phyloP scores from a whole-genome alignment of 2,888 invertebrate species.

The Pyralis farinalis region DNA sequence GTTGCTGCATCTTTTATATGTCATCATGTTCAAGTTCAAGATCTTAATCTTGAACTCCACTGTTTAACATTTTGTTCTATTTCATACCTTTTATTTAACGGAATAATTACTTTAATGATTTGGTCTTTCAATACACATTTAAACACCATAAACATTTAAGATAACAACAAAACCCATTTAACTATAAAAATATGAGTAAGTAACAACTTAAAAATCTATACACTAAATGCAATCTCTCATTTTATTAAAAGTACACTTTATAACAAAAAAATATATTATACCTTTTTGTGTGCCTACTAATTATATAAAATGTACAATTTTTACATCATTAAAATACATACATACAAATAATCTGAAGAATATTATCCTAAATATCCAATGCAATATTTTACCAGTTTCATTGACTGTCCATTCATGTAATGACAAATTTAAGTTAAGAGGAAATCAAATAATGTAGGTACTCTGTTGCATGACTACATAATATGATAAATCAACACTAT shows the following conservation, averaged over 20 bases:
- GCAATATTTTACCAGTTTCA: neutral
- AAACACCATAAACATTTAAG: neutral
- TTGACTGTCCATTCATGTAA: no score
- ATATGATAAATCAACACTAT: no score
- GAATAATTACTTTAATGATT: no score
- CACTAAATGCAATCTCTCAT: constrained; percentile 16
- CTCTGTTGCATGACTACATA: no score
- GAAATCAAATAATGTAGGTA: no score
- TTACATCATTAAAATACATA: constrained; percentile 19
- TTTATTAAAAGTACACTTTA: neutral
- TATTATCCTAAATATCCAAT: constrained; percentile 2
- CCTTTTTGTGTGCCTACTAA: neutral
- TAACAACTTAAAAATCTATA: neutral
- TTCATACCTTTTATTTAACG: no score
- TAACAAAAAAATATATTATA: constrained; percentile 2
- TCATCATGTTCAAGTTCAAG: no score
- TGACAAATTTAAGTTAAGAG: no score
- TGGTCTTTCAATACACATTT: no score
- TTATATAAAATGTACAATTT: constrained; percentile 19
- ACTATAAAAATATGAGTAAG: neutral
- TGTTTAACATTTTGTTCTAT: constrained; percentile 2
- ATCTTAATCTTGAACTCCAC: no score
- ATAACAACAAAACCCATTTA: constrained; percentile 1
- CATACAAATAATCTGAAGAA: constrained; percentile 12
- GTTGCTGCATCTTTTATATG: no score